These are phyloP conservation scores for Drosophila colorata DNA, from an alignment of 2,888 invertebrate genomes.

Conservation along the genomic window DNA sequence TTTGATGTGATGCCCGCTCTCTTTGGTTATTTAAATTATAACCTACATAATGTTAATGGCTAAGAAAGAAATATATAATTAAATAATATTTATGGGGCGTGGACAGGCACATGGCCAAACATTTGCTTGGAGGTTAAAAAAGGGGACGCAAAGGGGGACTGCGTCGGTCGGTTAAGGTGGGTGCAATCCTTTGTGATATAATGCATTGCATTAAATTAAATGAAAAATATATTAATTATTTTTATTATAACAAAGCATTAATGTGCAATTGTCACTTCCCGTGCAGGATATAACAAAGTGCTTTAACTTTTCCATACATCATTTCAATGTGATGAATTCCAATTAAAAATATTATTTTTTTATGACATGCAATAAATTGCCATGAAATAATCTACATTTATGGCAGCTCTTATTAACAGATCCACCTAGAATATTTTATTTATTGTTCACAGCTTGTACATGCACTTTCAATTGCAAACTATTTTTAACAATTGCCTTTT, in stretches of 20 bases:
- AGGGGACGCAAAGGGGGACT: background rate
- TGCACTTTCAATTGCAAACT: slow-evolving; percentile 59
- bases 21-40: slow-evolving; percentile 72
- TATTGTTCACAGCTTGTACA: slow-evolving; percentile 16
- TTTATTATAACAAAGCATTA: slow-evolving; percentile 29
- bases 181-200: slow-evolving; percentile 33
- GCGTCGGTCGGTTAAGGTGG: slow-evolving; percentile 4
- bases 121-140: slow-evolving; percentile 18
- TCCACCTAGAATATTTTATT: background rate
- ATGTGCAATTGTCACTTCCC: slow-evolving; percentile 30
- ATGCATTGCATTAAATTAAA: slow-evolving; percentile 11
- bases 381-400: background rate
- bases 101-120: slow-evolving; percentile 77
- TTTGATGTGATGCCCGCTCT: slow-evolving; percentile 56
- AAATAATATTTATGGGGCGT: slow-evolving; percentile 78
- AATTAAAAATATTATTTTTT: slow-evolving; percentile 5
- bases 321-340: background rate
- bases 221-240: background rate
- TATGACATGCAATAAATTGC: background rate
- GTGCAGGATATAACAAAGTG: slow-evolving; percentile 12
- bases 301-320: background rate
- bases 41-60: slow-evolving; percentile 79
- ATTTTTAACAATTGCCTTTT: slow-evolving; percentile 49
- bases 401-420: background rate
- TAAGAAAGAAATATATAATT: slow-evolving; percentile 68